phyloP scores from a whole-genome alignment of 2,888 invertebrate genomes.

The Aphidius colemani region DNA sequence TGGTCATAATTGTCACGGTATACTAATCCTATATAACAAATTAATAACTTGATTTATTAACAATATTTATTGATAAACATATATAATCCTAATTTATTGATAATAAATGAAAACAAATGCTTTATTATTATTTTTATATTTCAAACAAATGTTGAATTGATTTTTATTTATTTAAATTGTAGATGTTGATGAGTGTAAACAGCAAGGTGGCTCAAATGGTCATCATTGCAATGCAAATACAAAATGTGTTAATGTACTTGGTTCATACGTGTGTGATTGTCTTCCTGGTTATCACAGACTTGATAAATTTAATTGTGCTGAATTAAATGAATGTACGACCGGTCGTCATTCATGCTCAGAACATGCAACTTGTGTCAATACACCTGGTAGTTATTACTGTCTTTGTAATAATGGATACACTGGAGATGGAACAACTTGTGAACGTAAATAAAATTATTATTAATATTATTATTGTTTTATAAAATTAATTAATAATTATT shows the following conservation, averaged over 20 bases:
- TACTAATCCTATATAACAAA: background rate
- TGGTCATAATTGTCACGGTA: constrained; percentile 78
- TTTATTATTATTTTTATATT: background rate
- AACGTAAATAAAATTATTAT: constrained; percentile 64
- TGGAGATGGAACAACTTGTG: constrained; percentile 79
- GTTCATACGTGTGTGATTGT: constrained; percentile 85
- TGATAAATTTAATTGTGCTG: constrained; percentile 80
- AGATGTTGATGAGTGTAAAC: constrained; percentile 87
- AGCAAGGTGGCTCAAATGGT: constrained; percentile 76
- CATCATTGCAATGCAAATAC: constrained; percentile 88
- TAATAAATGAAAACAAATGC: too few species aligned
- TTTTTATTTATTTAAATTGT: background rate
- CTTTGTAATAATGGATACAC: constrained; percentile 73
- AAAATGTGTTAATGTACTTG: constrained; percentile 79
- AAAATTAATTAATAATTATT: constrained; percentile 6
- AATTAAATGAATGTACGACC: constrained; percentile 78
- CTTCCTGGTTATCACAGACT: constrained; percentile 76
- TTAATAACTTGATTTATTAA: background rate
- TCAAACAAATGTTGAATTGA: background rate
- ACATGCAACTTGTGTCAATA: constrained; percentile 80
- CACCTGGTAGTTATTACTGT: constrained; percentile 81
- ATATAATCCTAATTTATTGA: too few species aligned
- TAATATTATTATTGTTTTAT: too few species aligned
- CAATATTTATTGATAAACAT: background rate
- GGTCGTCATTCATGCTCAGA: constrained; percentile 75